Conservation (phyloP, 2,113 vertebrate genomes). For the Cnemophilus loriae region DNA sequence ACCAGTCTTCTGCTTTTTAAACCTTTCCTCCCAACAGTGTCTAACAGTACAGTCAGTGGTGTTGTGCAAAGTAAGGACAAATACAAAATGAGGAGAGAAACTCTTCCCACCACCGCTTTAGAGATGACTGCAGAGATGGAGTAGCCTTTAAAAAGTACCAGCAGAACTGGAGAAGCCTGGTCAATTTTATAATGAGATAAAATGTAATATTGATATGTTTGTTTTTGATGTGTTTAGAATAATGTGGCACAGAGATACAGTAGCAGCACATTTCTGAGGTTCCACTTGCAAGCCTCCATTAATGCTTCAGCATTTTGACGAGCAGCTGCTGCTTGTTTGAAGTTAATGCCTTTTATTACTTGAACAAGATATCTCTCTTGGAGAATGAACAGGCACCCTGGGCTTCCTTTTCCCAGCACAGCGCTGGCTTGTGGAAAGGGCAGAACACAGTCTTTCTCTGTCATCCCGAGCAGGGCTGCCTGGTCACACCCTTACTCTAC, state of each 20-base stretch:
- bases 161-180: background rate
- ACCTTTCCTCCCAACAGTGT: background rate
- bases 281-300: background rate
- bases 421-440: background rate
- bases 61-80: background rate
- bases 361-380: background rate
- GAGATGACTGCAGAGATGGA: background rate
- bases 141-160: background rate
- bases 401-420: background rate
- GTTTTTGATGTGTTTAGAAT: background rate
- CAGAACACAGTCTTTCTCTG: background rate
- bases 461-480: background rate
- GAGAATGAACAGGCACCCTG: background rate
- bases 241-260: background rate
- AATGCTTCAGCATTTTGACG: background rate
- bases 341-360: background rate
- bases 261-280: background rate
- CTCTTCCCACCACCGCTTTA: background rate
- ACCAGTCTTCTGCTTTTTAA: background rate
- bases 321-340: background rate
- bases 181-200: background rate
- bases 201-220: background rate
- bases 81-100: background rate
- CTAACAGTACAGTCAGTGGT: background rate
- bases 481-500: background rate